phyloP scores from a whole-genome alignment of 2,797 vertebrate genomes.

The Megaceryle alcyon region DNA sequence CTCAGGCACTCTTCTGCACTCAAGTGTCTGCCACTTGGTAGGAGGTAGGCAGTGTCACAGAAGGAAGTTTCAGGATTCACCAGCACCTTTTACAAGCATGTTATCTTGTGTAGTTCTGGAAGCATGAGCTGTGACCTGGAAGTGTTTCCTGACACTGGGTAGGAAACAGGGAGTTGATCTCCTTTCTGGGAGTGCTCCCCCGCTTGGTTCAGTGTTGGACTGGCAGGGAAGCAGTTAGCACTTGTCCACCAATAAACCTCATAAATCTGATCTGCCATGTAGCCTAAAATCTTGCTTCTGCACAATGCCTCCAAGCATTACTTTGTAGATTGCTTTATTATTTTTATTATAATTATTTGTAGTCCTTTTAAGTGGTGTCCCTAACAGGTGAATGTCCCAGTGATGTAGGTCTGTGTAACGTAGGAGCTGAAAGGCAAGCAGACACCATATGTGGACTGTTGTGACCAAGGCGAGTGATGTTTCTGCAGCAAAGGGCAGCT shows the following conservation, averaged over 20 bases:
- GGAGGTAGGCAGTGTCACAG: not conserved
- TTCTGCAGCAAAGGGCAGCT: not conserved
- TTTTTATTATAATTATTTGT: conserved; percentile 14
- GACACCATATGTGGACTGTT: not conserved
- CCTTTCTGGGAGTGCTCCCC: not conserved
- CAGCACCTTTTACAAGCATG: conserved; percentile 51
- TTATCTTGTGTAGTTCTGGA: not conserved
- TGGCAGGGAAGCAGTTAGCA: conserved; percentile 12
- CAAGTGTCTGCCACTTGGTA: not conserved
- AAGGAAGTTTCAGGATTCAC: conserved; percentile 16
- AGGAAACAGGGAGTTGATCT: not conserved
- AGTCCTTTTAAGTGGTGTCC: conserved; percentile 35
- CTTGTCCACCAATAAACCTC: not conserved
- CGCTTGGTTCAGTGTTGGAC: not conserved
- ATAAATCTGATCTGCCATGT: not conserved
- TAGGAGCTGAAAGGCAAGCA: not conserved
- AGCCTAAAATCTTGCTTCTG: conserved; percentile 33
- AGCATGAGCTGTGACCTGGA: conserved; percentile 34
- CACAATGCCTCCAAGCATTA: conserved; percentile 63
- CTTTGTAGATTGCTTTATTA: conserved; percentile 58
- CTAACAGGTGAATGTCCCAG: conserved; percentile 12
- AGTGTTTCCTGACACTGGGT: not conserved
- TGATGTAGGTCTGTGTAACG: conserved; percentile 17
- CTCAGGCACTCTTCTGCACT: conserved; percentile 4
- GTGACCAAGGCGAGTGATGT: not conserved